Evolutionary conservation across 2,888 invertebrate genomes (phyloP), one percentile per base, ranked within the genome.

Genomic region (Xestoiulus laeticollis): DNA sequence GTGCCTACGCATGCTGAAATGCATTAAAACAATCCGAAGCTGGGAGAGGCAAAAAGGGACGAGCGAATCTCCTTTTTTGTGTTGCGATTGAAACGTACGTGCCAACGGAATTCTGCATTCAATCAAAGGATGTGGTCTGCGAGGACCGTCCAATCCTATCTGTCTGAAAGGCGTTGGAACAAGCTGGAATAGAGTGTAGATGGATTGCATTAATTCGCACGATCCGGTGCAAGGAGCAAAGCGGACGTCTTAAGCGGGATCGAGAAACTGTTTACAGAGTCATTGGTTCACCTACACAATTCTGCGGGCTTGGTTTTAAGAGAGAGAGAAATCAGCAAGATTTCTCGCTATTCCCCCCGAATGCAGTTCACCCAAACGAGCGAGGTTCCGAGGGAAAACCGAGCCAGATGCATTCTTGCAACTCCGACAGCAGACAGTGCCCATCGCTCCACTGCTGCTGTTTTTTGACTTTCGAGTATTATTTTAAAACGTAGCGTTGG

Each of bases 401-500:
- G 59, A 30, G 30, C 12, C 78, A 4, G 4, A 16, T 30, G 30
- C 78, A 14, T 68, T 12, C 68, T 68, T 78, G 78, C 78, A 78
- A 78, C 78, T 78, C 30, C 14, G 30, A 78, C 26, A 78, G 78
- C 78, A 78, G 78, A 30, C 16, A 14, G 26, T 78, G 78, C 78
- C 78, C 78, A 78, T 78, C 30, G 78, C 78, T 78, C 85, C 44
- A 38, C 85, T 85, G 85, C 85, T 43, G 85, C 43, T 84, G 84
- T 85, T 44, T 22, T 44, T 22, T 85, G 85, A 44, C 85, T 43
- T 26, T 68, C 68, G 68, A 78, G 78, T 86, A 86, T 44, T 33
- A 86, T 82, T 83, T 86, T 88, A 82, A 82, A 88, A 48, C 43
- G 83, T 38, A 87, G 44, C 43, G 32, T 33, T 33, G 43, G 68